phyloP scores from a whole-genome alignment of 2,113 vertebrate genomes.

The Otis tarda region DNA sequence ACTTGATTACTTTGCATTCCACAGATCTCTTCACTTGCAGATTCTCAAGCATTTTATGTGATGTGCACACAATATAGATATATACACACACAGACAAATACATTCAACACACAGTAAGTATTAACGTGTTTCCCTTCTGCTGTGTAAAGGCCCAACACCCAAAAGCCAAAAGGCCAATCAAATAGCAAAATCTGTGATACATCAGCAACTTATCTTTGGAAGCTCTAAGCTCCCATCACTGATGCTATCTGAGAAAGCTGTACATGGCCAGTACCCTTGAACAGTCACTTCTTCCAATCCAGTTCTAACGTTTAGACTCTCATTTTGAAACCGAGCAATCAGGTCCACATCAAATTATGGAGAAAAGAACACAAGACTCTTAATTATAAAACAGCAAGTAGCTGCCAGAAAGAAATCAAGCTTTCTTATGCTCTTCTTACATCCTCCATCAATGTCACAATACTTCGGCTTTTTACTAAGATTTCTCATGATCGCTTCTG shows the following conservation, averaged over 20 bases:
- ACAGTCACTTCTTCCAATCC: neutral
- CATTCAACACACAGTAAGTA: neutral
- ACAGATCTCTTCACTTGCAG: neutral
- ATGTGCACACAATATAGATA: accelerated
- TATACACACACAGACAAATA: neutral
- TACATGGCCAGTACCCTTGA: neutral
- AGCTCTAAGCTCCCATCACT: neutral
- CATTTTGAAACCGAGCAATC: neutral
- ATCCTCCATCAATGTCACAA: neutral
- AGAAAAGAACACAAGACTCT: neutral
- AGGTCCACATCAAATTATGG: neutral
- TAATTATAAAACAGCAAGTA: neutral
- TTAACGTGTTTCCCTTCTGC: neutral
- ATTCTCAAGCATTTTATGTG: neutral
- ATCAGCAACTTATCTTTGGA: neutral
- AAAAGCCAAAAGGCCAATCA: neutral
- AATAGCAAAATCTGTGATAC: neutral
- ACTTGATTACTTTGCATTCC: neutral
- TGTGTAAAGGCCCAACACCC: neutral
- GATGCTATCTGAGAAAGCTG: neutral
- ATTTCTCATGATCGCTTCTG: neutral
- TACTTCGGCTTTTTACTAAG: neutral
- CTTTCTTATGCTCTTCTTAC: neutral
- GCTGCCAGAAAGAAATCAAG: neutral
- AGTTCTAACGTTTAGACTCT: neutral